Conservation (phyloP, 2,888 invertebrate species). For the Dendrolimus houi region DNA sequence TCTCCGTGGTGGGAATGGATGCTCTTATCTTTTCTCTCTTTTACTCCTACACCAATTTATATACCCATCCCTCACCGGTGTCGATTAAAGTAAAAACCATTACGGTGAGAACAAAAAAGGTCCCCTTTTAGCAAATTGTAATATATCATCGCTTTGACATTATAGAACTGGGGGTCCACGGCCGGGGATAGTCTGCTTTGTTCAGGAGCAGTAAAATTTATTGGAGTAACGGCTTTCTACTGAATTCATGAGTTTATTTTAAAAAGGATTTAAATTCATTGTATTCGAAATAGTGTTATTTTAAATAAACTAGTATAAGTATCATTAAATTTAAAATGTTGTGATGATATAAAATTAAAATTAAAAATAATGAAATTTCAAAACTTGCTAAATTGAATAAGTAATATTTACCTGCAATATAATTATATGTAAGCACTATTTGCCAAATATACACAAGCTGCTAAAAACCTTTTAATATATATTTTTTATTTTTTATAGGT, state of each 20-base stretch:
- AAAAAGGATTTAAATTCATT: too few species aligned
- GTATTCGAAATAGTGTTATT: not conserved
- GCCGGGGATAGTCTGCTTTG: conserved; percentile 48
- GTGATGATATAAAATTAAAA: conserved; percentile 3
- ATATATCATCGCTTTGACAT: conserved; percentile 74
- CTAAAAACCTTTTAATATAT: too few species aligned
- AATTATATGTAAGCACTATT: too few species aligned
- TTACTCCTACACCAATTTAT: conserved; percentile 21
- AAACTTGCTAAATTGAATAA: too few species aligned
- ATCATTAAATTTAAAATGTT: not conserved
- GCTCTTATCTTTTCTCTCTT: conserved; percentile 34
- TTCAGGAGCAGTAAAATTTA: conserved; percentile 60
- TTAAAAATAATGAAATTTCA: too few species aligned
- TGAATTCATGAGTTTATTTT: not conserved
- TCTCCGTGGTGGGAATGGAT: conserved; percentile 61
- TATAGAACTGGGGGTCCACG: conserved; percentile 55
- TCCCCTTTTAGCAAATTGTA: conserved; percentile 73
- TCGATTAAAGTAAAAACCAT: conserved; percentile 72
- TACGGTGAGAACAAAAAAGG: conserved; percentile 73
- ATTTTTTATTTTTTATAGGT: too few species aligned
- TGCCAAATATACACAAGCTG: too few species aligned
- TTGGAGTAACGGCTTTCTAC: conserved; percentile 49
- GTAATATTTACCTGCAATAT: too few species aligned
- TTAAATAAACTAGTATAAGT: not conserved
- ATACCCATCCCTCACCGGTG: conserved; percentile 30